Evolutionary conservation across 2,888 invertebrate genomes (phyloP).

Genomic region (Balanococcus diminutus): DNA sequence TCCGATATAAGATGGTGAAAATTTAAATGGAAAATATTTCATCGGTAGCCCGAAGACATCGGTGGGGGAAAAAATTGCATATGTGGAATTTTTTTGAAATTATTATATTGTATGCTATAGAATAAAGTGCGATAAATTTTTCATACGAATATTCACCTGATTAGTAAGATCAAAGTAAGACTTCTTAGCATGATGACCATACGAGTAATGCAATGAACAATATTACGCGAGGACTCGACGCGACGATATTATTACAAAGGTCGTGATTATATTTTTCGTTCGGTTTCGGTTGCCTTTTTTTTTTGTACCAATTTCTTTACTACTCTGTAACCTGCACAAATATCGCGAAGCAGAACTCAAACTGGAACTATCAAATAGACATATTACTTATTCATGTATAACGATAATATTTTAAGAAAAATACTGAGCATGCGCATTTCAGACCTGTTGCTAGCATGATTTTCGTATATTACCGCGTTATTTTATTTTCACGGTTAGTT

Average conservation of each 20-base stretch:
- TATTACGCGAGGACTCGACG: conserved; percentile 9
- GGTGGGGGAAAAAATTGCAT: conserved; percentile 11
- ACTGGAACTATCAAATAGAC: conserved; percentile 46
- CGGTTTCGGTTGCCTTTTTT: not conserved
- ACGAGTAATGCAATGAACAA: not conserved
- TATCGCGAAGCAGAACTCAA: conserved; percentile 32
- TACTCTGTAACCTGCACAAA: not conserved
- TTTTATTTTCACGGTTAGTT: conserved; percentile 44
- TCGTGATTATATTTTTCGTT: not conserved
- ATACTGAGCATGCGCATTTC: conserved; percentile 41
- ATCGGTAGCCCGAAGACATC: not conserved
- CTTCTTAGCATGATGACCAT: not conserved
- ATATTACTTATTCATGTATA: conserved; percentile 38
- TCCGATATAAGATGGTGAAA: not conserved
- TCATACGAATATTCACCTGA: conserved; percentile 30
- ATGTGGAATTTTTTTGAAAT: not conserved
- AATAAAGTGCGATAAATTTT: conserved; percentile 27
- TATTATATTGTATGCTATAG: not conserved
- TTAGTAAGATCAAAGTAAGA: not conserved
- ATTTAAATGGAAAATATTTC: conserved; percentile 4
- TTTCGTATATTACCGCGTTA: conserved; percentile 48
- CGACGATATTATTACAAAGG: not conserved
- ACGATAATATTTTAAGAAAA: conserved; percentile 44
- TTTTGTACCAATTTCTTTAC: not conserved
- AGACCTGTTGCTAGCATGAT: conserved; percentile 51